Conservation (phyloP, 2,888 invertebrate species). For the Temnothorax unifasciatus region DNA sequence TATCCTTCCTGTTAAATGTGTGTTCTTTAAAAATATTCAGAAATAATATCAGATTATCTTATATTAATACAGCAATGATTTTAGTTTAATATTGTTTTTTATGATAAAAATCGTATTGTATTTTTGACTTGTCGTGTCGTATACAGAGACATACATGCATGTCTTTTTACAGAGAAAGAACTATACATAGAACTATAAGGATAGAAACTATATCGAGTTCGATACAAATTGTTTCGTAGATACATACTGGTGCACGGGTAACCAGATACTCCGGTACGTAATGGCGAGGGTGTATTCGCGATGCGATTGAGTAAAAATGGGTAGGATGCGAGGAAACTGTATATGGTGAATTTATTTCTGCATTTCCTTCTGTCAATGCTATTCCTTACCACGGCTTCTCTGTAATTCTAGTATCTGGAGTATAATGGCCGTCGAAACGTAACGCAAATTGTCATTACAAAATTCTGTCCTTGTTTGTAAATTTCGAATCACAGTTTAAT, state of each 20-base stretch:
- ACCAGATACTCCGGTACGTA: constrained; percentile 66
- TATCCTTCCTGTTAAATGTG: neutral
- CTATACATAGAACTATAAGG: neutral
- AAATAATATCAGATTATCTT: neutral
- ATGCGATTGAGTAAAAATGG: constrained; percentile 76
- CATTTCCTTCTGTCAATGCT: constrained; percentile 59
- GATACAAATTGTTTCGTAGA: constrained; percentile 67
- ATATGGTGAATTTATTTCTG: constrained; percentile 71
- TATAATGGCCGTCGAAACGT: constrained; percentile 37
- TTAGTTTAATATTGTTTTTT: neutral
- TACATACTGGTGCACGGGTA: constrained; percentile 59
- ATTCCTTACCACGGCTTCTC: constrained; percentile 53
- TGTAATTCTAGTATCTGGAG: constrained; percentile 35
- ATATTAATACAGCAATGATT: neutral
- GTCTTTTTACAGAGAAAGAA: neutral
- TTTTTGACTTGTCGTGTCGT: neutral
- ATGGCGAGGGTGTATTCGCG: constrained; percentile 69
- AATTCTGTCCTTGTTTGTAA: neutral
- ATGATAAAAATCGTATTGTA: neutral
- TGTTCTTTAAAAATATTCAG: neutral
- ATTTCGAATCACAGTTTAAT: neutral
- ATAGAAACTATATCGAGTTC: constrained; percentile 28
- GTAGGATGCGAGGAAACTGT: constrained; percentile 73
- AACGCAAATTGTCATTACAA: neutral
- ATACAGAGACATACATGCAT: neutral